phyloP scores from a whole-genome alignment of 2,797 vertebrate species.

The Gadopsis marmoratus region DNA sequence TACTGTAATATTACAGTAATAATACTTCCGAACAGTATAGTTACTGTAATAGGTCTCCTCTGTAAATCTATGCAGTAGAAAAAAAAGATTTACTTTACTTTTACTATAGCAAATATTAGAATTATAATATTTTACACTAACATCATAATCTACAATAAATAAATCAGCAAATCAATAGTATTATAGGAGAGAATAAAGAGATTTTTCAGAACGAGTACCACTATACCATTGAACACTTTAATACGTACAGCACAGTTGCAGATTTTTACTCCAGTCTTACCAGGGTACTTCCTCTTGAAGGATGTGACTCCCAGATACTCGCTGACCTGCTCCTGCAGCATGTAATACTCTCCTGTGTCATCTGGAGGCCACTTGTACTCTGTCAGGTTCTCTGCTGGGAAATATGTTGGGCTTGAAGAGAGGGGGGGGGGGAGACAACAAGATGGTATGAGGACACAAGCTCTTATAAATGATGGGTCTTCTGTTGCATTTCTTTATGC shows the following conservation, averaged over 20 bases:
- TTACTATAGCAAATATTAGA: not conserved
- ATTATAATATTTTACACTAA: not conserved
- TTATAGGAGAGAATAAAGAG: not conserved
- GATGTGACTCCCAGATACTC: constrained; percentile 99
- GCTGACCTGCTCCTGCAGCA: constrained; percentile 99
- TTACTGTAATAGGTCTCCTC: not conserved
- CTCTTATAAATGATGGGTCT: not conserved
- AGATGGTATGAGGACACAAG: not conserved
- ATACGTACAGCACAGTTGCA: not conserved
- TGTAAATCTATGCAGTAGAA: not conserved
- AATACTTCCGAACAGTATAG: not conserved
- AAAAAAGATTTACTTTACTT: not conserved
- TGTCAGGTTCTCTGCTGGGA: constrained; percentile 97
- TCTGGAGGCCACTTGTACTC: constrained; percentile 99
- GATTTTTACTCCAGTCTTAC: constrained; percentile 79
- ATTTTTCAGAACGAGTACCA: not conserved
- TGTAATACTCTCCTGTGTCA: constrained; percentile 97
- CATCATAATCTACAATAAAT: not conserved
- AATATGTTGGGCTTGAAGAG: constrained; percentile 91
- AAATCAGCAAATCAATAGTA: not conserved
- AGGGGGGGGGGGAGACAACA: not conserved
- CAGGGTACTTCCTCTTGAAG: constrained; percentile 99
- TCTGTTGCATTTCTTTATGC: not conserved
- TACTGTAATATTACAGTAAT: not conserved
- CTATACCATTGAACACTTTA: not conserved